phyloP scores from a whole-genome alignment of 2,888 invertebrate species.

The Eucera pruinosa region DNA sequence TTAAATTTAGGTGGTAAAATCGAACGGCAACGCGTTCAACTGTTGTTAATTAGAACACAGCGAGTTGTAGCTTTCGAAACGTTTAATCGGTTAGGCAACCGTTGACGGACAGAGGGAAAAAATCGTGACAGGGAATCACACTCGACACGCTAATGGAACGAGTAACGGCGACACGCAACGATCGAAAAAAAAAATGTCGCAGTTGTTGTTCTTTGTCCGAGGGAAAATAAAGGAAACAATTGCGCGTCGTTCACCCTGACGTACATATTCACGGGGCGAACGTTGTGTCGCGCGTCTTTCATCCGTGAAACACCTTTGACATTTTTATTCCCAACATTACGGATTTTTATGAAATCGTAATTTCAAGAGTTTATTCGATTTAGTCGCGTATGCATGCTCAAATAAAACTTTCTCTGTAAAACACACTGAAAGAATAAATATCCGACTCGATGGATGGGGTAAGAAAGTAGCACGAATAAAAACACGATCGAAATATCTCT shows the following conservation, averaged over 20 bases:
- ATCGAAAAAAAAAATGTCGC: not conserved
- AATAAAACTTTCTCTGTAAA: slow-evolving; percentile 23
- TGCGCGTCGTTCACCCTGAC: slow-evolving; percentile 2
- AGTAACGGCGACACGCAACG: slow-evolving; percentile 21
- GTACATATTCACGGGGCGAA: slow-evolving; percentile 27
- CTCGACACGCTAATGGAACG: slow-evolving; percentile 36
- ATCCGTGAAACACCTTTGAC: slow-evolving; percentile 55
- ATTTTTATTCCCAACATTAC: slow-evolving; percentile 43
- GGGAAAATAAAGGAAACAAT: slow-evolving; percentile 36
- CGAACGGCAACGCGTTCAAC: not conserved
- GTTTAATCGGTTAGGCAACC: not conserved
- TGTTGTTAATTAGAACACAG: slow-evolving; percentile 26
- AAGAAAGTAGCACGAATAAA: slow-evolving; percentile 3
- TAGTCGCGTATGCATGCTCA: slow-evolving; percentile 11
- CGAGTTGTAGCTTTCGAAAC: not conserved
- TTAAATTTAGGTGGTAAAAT: slow-evolving; percentile 1
- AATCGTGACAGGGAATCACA: slow-evolving; percentile 39
- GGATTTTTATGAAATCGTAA: slow-evolving; percentile 58
- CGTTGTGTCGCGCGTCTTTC: slow-evolving; percentile 32
- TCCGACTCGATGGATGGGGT: not conserved
- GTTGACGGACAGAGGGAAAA: not conserved
- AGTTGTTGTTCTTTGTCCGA: slow-evolving; percentile 32
- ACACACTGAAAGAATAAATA: slow-evolving; percentile 31
- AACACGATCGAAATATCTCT: slow-evolving; percentile 3
- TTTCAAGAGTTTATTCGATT: slow-evolving; percentile 46